These are phyloP conservation scores for Deroplatys truncata DNA, from an alignment of 2,888 invertebrate genomes.

Conservation along the genomic window DNA sequence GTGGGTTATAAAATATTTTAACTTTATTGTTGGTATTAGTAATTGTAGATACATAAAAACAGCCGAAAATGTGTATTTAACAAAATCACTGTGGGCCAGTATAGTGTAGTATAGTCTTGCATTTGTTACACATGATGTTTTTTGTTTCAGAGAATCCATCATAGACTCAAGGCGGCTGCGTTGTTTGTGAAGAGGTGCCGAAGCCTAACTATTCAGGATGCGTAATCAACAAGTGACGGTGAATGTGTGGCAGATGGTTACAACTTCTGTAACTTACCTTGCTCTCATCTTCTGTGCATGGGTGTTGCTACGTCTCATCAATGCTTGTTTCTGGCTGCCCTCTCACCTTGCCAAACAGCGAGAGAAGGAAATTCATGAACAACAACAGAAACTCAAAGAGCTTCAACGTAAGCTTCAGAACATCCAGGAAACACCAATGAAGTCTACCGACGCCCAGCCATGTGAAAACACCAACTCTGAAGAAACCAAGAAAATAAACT, in stretches of 20 bases:
- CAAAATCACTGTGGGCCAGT: too few species aligned
- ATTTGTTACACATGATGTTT: too few species aligned
- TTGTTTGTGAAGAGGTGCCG: not conserved
- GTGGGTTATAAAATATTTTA: too few species aligned
- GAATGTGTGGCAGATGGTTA: slow-evolving; percentile 63
- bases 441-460: not conserved
- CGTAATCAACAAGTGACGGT: slow-evolving; percentile 64
- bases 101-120: too few species aligned
- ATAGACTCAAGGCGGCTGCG: not conserved
- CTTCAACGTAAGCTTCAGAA: not conserved
- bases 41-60: too few species aligned
- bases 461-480: not conserved
- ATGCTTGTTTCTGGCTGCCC: slow-evolving; percentile 63
- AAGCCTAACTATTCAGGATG: slow-evolving; percentile 43
- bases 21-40: too few species aligned
- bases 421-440: slow-evolving; percentile 26
- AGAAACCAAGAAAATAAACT: slow-evolving; percentile 1
- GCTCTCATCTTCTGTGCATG: slow-evolving; percentile 59
- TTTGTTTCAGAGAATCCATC: not conserved
- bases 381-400: not conserved
- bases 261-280: slow-evolving; percentile 59
- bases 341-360: slow-evolving; percentile 55
- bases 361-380: slow-evolving; percentile 35
- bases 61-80: too few species aligned
- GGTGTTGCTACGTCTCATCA: slow-evolving; percentile 61